Conservation (phyloP, 2,113 vertebrate genomes). For the Lucifuga dentata region DNA sequence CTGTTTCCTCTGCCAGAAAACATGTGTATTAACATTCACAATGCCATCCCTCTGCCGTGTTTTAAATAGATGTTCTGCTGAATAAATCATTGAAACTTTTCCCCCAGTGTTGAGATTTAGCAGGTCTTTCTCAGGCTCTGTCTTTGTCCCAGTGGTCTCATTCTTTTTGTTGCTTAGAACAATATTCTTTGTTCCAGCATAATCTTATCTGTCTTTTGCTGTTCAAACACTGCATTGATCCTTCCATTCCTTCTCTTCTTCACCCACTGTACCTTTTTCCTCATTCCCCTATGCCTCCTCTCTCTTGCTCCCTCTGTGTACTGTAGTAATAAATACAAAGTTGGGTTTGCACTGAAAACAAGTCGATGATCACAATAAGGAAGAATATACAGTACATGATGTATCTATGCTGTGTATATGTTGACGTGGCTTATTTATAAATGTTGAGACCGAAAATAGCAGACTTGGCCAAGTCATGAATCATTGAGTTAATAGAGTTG, state of each 20-base stretch:
- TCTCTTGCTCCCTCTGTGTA: not conserved
- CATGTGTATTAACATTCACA: slow-evolving; percentile 11
- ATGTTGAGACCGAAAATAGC: too few relatives aligned
- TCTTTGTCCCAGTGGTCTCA: slow-evolving; percentile 38
- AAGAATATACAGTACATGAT: too few relatives aligned
- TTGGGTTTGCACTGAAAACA: not conserved
- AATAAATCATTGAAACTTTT: slow-evolving; percentile 48
- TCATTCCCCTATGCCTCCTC: slow-evolving; percentile 7
- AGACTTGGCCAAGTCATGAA: too few relatives aligned
- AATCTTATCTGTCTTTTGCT: slow-evolving; percentile 36
- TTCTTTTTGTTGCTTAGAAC: slow-evolving; percentile 49
- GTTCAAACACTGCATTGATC: slow-evolving; percentile 40
- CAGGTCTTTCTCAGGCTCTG: slow-evolving; percentile 17
- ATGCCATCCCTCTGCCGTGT: slow-evolving; percentile 3
- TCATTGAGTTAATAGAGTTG: too few relatives aligned
- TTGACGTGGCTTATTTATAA: too few relatives aligned
- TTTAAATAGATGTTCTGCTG: slow-evolving; percentile 40
- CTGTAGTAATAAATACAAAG: slow-evolving; percentile 3
- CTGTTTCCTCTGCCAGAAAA: slow-evolving; percentile 36
- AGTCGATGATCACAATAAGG: too few relatives aligned
- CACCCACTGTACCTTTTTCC: slow-evolving; percentile 8
- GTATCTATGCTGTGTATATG: too few relatives aligned
- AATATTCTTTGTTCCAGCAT: slow-evolving; percentile 53
- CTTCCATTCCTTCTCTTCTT: slow-evolving; percentile 5
- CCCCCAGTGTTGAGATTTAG: slow-evolving; percentile 26